Evolutionary conservation across 2,797 vertebrate species (phyloP).

Genomic region (Enteromius anoplus): DNA sequence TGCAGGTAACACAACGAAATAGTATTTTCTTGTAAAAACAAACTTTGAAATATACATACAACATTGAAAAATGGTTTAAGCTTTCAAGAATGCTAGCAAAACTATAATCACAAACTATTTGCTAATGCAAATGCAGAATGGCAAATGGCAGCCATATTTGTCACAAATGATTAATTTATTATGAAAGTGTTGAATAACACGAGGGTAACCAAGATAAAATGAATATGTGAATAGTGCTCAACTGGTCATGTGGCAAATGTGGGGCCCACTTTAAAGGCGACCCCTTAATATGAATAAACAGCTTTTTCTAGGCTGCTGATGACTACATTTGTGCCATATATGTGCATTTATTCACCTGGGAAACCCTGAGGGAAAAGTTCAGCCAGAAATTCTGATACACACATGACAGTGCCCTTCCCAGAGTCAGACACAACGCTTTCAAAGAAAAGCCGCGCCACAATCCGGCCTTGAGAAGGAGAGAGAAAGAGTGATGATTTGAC

Average conservation of each 20-base stretch:
- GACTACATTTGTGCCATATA: background rate
- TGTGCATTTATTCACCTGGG: background rate
- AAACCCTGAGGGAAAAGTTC: conserved; percentile 1
- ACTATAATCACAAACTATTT: background rate
- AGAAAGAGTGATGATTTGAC: conserved; percentile 48
- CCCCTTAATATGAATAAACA: background rate
- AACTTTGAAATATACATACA: background rate
- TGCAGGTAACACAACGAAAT: background rate
- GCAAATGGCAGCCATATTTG: background rate
- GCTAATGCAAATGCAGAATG: background rate
- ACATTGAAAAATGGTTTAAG: background rate
- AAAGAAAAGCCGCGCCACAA: conserved; percentile 12
- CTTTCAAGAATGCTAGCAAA: no score
- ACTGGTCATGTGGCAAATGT: conserved; percentile 6
- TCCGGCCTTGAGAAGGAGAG: conserved; percentile 20
- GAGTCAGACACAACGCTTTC: background rate
- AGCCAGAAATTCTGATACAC: background rate
- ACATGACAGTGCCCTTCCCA: background rate
- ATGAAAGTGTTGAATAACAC: conserved; percentile 1
- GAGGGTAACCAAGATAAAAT: background rate
- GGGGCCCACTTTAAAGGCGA: background rate
- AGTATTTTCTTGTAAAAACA: background rate
- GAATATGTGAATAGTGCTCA: background rate
- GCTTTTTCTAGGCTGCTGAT: background rate
- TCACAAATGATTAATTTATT: conserved; percentile 12